A percentile compares a stretch with the other conserved stretches of the same genome.
Evolutionary conservation across 2,797 vertebrate species (phyloP).

Genomic region (Lindbergichthys nudifrons): DNA sequence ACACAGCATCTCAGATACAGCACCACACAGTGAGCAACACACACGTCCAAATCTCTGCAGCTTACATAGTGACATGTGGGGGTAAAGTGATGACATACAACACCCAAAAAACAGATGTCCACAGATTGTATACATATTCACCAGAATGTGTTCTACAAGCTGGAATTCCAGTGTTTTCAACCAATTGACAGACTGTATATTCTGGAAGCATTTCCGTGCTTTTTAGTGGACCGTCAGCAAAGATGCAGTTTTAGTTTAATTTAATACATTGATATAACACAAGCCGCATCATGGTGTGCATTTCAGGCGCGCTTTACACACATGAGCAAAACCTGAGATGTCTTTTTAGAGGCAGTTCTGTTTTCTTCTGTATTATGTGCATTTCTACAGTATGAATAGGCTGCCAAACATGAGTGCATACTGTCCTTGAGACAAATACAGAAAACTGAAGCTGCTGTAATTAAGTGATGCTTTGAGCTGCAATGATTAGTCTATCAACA

Average conservation of each 20-base stretch:
- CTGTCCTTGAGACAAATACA: neutral
- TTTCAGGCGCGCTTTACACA: neutral
- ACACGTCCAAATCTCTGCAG: neutral
- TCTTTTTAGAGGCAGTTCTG: neutral
- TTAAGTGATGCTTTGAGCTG: no score
- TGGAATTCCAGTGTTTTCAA: neutral
- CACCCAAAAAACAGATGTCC: neutral
- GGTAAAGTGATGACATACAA: no score
- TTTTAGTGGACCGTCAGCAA: neutral
- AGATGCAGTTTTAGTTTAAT: neutral
- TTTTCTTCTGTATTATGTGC: neutral
- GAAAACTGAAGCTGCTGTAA: no score
- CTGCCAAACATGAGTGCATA: neutral
- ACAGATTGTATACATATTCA: neutral
- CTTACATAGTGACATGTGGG: neutral
- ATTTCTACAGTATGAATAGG: neutral
- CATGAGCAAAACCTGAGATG: neutral
- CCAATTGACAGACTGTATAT: neutral
- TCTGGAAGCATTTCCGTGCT: neutral
- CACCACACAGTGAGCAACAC: neutral
- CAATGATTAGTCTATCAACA: no score
- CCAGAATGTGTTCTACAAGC: neutral
- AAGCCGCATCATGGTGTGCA: neutral
- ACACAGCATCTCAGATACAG: conserved; percentile 35
- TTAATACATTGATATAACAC: neutral